A percentile compares a stretch with the other conserved stretches of the same genome.
These are phyloP conservation scores for Eilema caniola DNA, from an alignment of 2,888 invertebrate genomes.

Conservation along the genomic window DNA sequence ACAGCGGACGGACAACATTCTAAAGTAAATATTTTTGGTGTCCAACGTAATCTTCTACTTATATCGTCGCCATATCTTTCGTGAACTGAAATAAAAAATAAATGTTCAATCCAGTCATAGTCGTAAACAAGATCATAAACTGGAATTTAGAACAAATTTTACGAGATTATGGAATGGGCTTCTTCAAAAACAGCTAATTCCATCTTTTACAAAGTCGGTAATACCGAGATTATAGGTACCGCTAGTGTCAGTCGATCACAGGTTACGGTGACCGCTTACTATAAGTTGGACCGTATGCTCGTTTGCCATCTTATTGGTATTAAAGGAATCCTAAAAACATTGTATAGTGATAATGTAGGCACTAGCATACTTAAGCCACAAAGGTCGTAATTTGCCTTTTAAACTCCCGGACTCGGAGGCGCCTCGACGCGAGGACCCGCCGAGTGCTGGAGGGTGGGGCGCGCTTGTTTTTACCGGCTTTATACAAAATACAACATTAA, in stretches of 20 bases:
- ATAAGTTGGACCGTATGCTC: not conserved
- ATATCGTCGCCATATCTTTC: not conserved
- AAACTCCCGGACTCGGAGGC: not conserved
- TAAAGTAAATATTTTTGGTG: not conserved
- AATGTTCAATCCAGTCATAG: not conserved
- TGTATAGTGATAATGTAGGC: not conserved
- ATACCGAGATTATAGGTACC: not conserved
- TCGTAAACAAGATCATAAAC: constrained; percentile 4
- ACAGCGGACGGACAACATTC: not conserved
- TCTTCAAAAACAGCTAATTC: not conserved
- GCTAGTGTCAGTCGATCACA: too few species aligned
- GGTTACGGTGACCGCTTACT: too few species aligned
- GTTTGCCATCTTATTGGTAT: not conserved
- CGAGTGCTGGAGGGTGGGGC: not conserved
- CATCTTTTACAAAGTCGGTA: not conserved
- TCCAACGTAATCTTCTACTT: not conserved
- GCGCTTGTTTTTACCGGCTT: too few species aligned
- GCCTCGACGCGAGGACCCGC: not conserved
- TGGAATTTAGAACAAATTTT: not conserved
- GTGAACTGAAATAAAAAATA: not conserved
- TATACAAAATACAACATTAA: not conserved
- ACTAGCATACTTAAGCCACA: not conserved
- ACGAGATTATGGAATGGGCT: not conserved
- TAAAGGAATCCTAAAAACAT: not conserved
- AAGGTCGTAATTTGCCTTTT: not conserved